Evolutionary conservation across 2,797 vertebrate species (phyloP).

Genomic region (Chaunax sp.): DNA sequence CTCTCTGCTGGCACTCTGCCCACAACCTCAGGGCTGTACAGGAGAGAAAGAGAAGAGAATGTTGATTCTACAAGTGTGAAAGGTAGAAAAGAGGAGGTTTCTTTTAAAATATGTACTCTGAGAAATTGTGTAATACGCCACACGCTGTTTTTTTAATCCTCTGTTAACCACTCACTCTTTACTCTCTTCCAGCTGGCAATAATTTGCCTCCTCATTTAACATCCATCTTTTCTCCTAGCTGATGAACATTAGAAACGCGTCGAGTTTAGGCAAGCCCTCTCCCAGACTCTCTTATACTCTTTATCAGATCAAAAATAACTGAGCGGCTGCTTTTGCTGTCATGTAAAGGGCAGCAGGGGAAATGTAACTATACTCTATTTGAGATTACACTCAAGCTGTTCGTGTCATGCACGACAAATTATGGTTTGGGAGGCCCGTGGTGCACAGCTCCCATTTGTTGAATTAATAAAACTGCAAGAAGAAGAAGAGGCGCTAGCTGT

Average conservation of each 20-base stretch:
- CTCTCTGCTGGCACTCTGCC: slow-evolving; percentile 44
- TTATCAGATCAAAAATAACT: slow-evolving; percentile 33
- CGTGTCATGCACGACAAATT: slow-evolving; percentile 35
- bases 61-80: slow-evolving; percentile 19
- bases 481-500: slow-evolving; percentile 26
- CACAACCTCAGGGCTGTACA: slow-evolving; percentile 32
- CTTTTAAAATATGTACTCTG: slow-evolving; percentile 24
- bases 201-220: slow-evolving; percentile 39
- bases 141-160: slow-evolving; percentile 29
- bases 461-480: slow-evolving; percentile 66
- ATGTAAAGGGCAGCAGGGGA: slow-evolving; percentile 39
- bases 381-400: slow-evolving; percentile 43
- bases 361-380: slow-evolving; percentile 43
- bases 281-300: slow-evolving; percentile 2
- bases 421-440: slow-evolving; percentile 29
- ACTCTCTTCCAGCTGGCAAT: slow-evolving; percentile 19
- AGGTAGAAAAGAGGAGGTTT: slow-evolving; percentile 24
- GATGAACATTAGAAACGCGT: slow-evolving; percentile 32
- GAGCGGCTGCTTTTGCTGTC: slow-evolving; percentile 33
- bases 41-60: slow-evolving; percentile 10
- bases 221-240: slow-evolving; percentile 29
- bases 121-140: slow-evolving; percentile 19
- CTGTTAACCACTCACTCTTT: slow-evolving; percentile 15
- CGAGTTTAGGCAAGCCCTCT: slow-evolving; percentile 27
- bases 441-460: slow-evolving; percentile 35